Conservation (phyloP, 2,797 vertebrate genomes). For the Rhabdophis nuchalis region DNA sequence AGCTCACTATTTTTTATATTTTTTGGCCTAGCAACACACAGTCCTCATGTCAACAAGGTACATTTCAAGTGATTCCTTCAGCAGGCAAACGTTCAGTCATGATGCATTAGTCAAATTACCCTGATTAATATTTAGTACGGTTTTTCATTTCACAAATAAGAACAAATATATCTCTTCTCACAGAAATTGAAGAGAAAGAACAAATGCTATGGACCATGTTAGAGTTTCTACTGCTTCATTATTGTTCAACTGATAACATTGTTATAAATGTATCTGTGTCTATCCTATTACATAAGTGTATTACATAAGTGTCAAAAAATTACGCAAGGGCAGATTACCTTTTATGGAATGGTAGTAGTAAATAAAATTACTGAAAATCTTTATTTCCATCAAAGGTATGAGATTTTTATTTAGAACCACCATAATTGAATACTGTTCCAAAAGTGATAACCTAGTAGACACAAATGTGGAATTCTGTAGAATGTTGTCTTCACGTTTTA, state of each 20-base stretch:
- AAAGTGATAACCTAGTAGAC: neutral
- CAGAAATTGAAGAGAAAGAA: neutral
- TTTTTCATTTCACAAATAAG: neutral
- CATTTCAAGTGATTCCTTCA: neutral
- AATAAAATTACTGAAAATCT: neutral
- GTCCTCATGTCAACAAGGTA: neutral
- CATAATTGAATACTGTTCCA: constrained; percentile 15
- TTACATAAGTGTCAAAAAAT: neutral
- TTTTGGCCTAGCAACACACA: neutral
- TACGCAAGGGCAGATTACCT: neutral
- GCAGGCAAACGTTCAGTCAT: neutral
- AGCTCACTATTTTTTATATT: neutral
- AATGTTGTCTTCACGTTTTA: neutral
- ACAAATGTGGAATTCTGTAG: neutral
- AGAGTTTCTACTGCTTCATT: neutral
- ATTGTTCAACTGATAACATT: neutral
- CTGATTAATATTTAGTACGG: neutral
- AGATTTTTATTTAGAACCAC: neutral
- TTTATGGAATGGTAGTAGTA: neutral
- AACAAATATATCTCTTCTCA: neutral
- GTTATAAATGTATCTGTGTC: neutral
- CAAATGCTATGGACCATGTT: neutral
- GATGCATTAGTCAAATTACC: neutral
- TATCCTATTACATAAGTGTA: neutral
- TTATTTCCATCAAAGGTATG: neutral